A percentile compares a stretch with the other conserved stretches of the same genome.
Conservation (phyloP, 2,888 invertebrate genomes). For the Kuschelorhynchus macadamiae region DNA sequence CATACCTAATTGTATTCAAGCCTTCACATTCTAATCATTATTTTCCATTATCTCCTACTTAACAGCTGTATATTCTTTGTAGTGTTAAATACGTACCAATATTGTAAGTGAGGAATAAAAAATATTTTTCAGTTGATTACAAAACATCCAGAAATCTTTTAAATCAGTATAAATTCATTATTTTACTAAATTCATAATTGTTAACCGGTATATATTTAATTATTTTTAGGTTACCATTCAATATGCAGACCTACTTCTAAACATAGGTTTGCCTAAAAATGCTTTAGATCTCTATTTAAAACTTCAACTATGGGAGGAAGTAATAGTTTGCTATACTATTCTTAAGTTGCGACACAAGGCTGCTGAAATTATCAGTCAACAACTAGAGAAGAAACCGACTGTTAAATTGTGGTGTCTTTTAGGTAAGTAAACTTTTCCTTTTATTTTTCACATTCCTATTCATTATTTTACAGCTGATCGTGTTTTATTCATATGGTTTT, state of each 20-base stretch:
- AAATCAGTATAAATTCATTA: too few species aligned
- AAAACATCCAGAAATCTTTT: not conserved
- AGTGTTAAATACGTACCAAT: too few species aligned
- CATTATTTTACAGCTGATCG: too few species aligned
- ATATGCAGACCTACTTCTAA: conserved; percentile 83
- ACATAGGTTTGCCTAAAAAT: conserved; percentile 86
- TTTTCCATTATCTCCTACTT: too few species aligned
- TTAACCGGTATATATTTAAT: too few species aligned
- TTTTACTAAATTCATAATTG: too few species aligned
- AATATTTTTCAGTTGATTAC: too few species aligned
- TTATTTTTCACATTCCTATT: not conserved
- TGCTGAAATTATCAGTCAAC: conserved; percentile 87
- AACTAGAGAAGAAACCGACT: conserved; percentile 83
- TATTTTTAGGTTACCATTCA: conserved; percentile 77
- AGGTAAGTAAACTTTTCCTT: conserved; percentile 57
- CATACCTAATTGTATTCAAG: too few species aligned
- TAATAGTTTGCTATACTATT: conserved; percentile 90
- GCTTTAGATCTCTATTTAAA: conserved; percentile 85
- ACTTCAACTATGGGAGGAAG: conserved; percentile 91
- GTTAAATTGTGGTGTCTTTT: conserved; percentile 91
- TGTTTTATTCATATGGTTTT: conserved; percentile 6
- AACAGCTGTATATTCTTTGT: too few species aligned
- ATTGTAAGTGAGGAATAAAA: too few species aligned
- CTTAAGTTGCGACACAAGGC: conserved; percentile 91
- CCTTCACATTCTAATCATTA: too few species aligned